A percentile compares a stretch with the other conserved stretches of the same genome.
Conservation (phyloP, 2,797 vertebrate genomes). For the Myotis myotis region DNA sequence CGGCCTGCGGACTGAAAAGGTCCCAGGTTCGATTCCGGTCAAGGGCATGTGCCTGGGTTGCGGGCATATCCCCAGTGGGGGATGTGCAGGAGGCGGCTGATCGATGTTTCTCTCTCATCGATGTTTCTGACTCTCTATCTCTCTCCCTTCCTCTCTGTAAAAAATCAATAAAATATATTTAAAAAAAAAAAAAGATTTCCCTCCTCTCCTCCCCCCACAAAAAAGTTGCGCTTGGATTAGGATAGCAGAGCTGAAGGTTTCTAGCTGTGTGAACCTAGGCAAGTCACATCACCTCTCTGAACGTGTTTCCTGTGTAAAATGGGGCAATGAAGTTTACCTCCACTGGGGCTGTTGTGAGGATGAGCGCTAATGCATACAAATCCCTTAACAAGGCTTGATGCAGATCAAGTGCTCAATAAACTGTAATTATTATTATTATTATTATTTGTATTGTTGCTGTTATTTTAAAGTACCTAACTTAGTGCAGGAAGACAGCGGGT, state of each 20-base stretch:
- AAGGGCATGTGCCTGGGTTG: too few relatives aligned
- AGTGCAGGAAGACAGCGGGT: not conserved
- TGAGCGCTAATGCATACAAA: not conserved
- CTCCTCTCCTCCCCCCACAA: accelerated
- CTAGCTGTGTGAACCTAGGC: not conserved
- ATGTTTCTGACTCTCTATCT: too few relatives aligned
- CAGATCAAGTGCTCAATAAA: not conserved
- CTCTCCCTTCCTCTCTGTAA: too few relatives aligned
- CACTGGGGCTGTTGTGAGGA: not conserved
- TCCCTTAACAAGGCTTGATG: not conserved
- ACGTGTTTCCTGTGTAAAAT: conserved; percentile 30
- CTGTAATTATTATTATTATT: not conserved
- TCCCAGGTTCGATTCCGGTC: too few relatives aligned
- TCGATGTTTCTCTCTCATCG: too few relatives aligned
- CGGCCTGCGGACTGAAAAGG: too few relatives aligned
- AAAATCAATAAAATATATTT: too few relatives aligned
- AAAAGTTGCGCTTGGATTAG: not conserved
- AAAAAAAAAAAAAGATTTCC: too few relatives aligned
- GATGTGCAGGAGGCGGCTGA: too few relatives aligned
- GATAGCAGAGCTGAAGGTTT: not conserved
- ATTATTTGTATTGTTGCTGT: not conserved
- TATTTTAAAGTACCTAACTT: not conserved
- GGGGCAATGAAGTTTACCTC: not conserved
- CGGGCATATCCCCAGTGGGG: too few relatives aligned
- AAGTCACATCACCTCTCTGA: not conserved